A percentile compares a stretch with the other conserved stretches of the same genome.
phyloP scores from a whole-genome alignment of 2,888 invertebrate genomes.

The Acrobasis consociella region DNA sequence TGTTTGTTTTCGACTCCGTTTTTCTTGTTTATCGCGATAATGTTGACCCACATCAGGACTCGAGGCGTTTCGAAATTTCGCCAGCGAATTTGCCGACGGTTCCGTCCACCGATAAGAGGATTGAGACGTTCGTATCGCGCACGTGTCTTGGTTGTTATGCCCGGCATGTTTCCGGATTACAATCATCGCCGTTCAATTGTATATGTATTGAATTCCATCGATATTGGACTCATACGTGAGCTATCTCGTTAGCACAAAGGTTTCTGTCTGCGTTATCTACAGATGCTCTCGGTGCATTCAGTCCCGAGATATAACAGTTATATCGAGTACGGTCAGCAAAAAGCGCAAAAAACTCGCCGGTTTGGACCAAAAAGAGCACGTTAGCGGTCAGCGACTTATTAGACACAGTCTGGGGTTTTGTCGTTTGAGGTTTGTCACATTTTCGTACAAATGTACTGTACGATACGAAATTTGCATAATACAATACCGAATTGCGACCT shows the following conservation, averaged over 20 bases:
- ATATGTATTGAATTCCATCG: conserved; percentile 46
- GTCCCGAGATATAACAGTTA: conserved; percentile 17
- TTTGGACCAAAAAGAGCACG: conserved; percentile 47
- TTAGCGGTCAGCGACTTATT: conserved; percentile 34
- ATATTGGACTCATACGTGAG: conserved; percentile 40
- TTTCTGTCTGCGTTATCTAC: conserved; percentile 58
- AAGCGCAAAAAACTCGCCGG: conserved; percentile 46
- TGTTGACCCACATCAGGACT: conserved; percentile 58
- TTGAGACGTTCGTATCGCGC: conserved; percentile 41
- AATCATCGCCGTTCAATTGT: conserved; percentile 45
- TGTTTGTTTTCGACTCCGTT: conserved; percentile 61
- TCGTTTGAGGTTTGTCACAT: conserved; percentile 43
- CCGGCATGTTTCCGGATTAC: conserved; percentile 47
- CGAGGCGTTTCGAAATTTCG: conserved; percentile 54
- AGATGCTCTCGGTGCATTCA: conserved; percentile 23
- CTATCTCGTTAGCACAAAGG: conserved; percentile 45
- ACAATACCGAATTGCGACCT: conserved; percentile 23
- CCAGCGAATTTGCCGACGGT: conserved; percentile 39
- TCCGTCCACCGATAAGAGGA: conserved; percentile 46
- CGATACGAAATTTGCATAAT: conserved; percentile 25
- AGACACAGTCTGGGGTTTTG: conserved; percentile 31
- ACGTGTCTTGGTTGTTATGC: conserved; percentile 43
- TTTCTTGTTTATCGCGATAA: conserved; percentile 38
- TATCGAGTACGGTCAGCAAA: conserved; percentile 34
- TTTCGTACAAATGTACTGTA: conserved; percentile 29